These are phyloP conservation scores for Paramuricea clavata DNA, from an alignment of 92 coral and sea anemone species.

Conservation along the genomic window DNA sequence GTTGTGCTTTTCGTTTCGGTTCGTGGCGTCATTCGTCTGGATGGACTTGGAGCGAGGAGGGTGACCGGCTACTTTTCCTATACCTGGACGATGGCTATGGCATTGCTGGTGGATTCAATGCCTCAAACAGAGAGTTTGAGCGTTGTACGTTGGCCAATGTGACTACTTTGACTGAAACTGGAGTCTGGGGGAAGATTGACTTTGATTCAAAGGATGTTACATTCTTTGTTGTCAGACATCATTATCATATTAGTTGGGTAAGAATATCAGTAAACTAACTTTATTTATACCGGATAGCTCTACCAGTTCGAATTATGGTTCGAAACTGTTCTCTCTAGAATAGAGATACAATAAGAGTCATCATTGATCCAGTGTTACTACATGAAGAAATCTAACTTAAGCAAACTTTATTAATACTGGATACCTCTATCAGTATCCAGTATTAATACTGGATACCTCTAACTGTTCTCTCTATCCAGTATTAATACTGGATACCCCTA, in stretches of 20 bases:
- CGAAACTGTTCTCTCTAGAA: no score
- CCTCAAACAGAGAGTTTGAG: background rate
- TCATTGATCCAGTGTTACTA: no score
- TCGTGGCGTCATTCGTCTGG: conserved; percentile 24
- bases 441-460: no score
- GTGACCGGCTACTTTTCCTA: background rate
- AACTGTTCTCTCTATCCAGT: background rate
- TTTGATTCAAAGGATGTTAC: background rate
- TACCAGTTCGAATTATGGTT: no score
- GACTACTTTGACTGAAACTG: background rate
- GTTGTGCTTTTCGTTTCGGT: conserved; percentile 45
- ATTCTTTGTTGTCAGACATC: background rate
- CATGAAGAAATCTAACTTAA: no score
- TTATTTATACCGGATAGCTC: no score
- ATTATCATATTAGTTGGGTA: conserved; percentile 36
- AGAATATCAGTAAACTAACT: no score
- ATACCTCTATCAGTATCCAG: background rate
- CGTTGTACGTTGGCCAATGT: conserved; percentile 16
- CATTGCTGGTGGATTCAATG: conserved; percentile 39
- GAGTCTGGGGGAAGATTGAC: conserved; percentile 3
- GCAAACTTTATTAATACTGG: no score
- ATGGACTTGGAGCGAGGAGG: conserved; percentile 3
- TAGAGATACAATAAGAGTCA: no score
- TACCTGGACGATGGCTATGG: conserved; percentile 23
- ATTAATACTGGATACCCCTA: no score